Evolutionary conservation across 2,113 vertebrate species (phyloP).

Genomic region (Sturnus vulgaris): DNA sequence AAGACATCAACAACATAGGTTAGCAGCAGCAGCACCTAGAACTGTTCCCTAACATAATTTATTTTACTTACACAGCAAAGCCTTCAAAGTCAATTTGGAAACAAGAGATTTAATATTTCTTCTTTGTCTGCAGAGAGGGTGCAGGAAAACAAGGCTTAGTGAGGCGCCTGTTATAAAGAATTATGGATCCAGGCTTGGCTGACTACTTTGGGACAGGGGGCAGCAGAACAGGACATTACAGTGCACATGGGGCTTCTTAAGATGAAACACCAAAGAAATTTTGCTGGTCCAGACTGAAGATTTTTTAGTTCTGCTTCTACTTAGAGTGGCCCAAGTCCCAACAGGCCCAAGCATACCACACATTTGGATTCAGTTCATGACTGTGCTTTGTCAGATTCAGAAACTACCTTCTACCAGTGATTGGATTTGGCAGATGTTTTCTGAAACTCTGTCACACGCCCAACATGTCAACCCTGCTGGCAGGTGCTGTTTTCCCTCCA

Average conservation of each 20-base stretch:
- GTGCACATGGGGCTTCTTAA: neutral
- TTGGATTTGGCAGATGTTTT: conserved; percentile 10
- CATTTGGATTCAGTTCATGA: neutral
- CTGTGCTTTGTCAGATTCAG: neutral
- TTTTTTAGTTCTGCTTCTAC: neutral
- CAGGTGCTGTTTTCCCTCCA: neutral
- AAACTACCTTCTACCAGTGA: neutral
- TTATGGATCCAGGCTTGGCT: neutral
- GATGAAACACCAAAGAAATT: neutral
- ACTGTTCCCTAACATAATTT: neutral
- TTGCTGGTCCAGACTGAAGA: neutral
- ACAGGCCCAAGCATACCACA: neutral
- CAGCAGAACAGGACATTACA: neutral
- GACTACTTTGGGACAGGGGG: neutral
- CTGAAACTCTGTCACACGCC: neutral
- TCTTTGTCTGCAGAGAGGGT: neutral
- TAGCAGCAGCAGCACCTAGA: neutral
- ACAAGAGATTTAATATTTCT: neutral
- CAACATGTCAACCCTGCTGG: neutral
- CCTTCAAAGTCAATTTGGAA: neutral
- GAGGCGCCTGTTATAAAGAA: neutral
- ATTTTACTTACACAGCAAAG: neutral
- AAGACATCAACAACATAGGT: neutral
- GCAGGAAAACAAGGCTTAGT: neutral
- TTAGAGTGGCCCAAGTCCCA: too few relatives aligned